Base-by-base conservation (phyloP, 37 sponge, comb jelly and placozoan genomes). In the Amphimedon queenslandica region DNA sequence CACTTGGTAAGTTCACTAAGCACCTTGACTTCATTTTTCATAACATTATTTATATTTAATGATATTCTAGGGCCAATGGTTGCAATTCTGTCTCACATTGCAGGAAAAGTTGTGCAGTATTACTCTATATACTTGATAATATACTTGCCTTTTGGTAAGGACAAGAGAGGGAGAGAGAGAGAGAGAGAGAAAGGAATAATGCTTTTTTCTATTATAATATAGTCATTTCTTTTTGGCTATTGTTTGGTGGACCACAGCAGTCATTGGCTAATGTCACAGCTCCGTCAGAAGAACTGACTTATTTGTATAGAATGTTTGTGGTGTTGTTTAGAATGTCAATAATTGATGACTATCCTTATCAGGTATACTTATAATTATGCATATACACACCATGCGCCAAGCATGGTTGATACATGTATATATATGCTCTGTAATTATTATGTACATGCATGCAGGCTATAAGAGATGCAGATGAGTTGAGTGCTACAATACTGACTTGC, bases 231-330 rank as follows among this genome's bases (percentile, higher is more conserved):
- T 80, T 87, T 67, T 87, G 87, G 87, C 58, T 75, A 4, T 36
- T 87, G 55, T 87, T 87, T 76, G 87, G 87, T 68, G 78, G 78
- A 11, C 18, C 31, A 1, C 82, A 74, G 37, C 5, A 58, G 32
- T 64, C 25, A 13, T n/a, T 51, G 5, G 58, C 36, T 25, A 67
- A 41, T 27, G 5, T 47, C 8, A 2, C 2, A 4, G 34, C 18
- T 2, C 16, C 34, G 30, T 4, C 25, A 29, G 70, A 55, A 21
- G 71, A 79, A 13, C 28, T 70, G 23, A 40, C 71, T 5, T 27
- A 10, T 42, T 36, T 80, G 16, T 66, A 72, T 53, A 76, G 77
- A 1, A 56, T 70, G 16, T 37, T 47, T 16, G 42, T 86, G 38
- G 68, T 71, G 73, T 30, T 80, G 75, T 86, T 69, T 56, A 39